A percentile compares a stretch with the other conserved stretches of the same genome.
phyloP scores from a whole-genome alignment of 2,797 vertebrate genomes.

The Phoxinus dragarum region DNA sequence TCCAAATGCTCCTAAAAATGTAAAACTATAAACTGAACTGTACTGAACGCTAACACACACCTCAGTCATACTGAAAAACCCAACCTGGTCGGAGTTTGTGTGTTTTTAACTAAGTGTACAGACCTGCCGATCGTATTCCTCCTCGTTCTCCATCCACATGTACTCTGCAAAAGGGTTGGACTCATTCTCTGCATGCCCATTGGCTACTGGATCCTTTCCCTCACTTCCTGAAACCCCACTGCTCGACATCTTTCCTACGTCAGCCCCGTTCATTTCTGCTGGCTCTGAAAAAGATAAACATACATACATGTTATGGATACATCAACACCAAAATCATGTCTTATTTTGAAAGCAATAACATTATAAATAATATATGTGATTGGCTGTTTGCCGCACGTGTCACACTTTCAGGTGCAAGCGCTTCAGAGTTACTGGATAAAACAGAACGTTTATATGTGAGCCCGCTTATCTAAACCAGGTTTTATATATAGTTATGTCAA shows the following conservation, averaged over 20 bases:
- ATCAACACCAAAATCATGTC: neutral
- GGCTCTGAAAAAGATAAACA: constrained; percentile 74
- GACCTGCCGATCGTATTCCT: constrained; percentile 96
- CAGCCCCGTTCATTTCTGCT: constrained; percentile 91
- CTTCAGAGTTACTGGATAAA: too few relatives aligned
- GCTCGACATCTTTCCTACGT: constrained; percentile 83
- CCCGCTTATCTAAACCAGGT: too few relatives aligned
- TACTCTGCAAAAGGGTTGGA: constrained; percentile 94
- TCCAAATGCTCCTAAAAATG: neutral
- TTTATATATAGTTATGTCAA: too few relatives aligned
- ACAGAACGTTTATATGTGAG: too few relatives aligned
- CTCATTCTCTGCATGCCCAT: constrained; percentile 87
- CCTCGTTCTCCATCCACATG: constrained; percentile 99
- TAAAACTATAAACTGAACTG: neutral
- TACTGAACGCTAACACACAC: neutral
- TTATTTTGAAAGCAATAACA: neutral
- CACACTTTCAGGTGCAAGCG: too few relatives aligned
- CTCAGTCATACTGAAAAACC: neutral
- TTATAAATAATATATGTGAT: too few relatives aligned
- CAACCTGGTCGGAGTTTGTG: neutral
- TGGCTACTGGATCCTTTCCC: constrained; percentile 81
- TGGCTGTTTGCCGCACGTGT: too few relatives aligned
- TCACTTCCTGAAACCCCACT: constrained; percentile 79
- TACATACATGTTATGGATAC: neutral
- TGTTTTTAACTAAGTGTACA: constrained; percentile 20